Percentiles rank a stretch among this genome's conserved stretches.
phyloP scores from a whole-genome alignment of 2,888 invertebrate species.

The Tridacna crocea region DNA sequence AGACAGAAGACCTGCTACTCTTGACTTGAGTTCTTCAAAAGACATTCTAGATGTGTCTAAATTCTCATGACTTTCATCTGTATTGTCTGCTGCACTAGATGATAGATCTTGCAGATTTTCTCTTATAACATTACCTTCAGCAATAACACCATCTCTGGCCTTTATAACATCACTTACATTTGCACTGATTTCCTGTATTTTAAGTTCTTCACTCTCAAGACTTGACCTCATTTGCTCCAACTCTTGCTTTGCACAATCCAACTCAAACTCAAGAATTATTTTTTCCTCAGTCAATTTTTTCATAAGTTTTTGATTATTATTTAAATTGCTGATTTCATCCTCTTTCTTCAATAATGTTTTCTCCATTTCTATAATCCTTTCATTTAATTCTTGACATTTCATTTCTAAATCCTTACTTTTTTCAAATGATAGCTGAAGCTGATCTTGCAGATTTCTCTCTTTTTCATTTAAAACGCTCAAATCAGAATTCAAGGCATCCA shows the following conservation, averaged over 20 bases:
- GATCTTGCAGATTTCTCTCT: constrained; percentile 43
- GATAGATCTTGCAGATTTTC: background rate
- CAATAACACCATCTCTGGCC: constrained; percentile 33
- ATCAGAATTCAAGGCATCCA: constrained; percentile 42
- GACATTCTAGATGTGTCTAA: constrained; percentile 1
- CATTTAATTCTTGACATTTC: constrained; percentile 28
- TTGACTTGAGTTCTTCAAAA: constrained; percentile 39
- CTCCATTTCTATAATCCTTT: constrained; percentile 40
- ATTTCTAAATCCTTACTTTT: constrained; percentile 40
- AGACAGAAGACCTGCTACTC: constrained; percentile 43
- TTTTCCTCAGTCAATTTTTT: constrained; percentile 56
- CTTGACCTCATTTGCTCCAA: constrained; percentile 40
- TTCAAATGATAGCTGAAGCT: constrained; percentile 28
- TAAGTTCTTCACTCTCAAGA: constrained; percentile 30
- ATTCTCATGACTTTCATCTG: constrained; percentile 5
- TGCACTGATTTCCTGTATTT: constrained; percentile 23
- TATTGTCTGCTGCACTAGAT: constrained; percentile 4
- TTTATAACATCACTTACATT: constrained; percentile 27
- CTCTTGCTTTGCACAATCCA: constrained; percentile 60
- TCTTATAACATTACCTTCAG: constrained; percentile 27
- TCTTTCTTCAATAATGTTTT: constrained; percentile 53
- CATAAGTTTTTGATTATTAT: constrained; percentile 38
- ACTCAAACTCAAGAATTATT: constrained; percentile 63
- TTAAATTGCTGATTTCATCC: constrained; percentile 50
- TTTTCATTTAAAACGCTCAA: constrained; percentile 42